phyloP scores from a whole-genome alignment of 2,113 vertebrate genomes.

The Cromileptes altivelis region DNA sequence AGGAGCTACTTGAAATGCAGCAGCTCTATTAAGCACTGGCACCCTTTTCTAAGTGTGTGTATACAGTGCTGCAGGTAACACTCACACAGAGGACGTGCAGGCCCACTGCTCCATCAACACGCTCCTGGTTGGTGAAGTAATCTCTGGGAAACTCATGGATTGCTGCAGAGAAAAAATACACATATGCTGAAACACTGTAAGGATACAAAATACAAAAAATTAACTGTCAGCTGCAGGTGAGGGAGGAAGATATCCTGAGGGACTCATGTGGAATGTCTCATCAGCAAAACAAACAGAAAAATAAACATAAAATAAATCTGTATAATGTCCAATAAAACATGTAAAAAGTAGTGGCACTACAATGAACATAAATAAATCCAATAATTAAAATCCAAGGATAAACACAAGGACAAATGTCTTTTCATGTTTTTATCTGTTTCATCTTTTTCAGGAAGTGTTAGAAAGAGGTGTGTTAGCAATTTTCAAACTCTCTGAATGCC shows the following conservation, averaged over 20 bases:
- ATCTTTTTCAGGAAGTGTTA: neutral
- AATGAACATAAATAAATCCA: neutral
- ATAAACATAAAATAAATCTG: neutral
- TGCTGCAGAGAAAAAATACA: constrained; percentile 81
- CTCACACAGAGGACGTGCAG: constrained; percentile 96
- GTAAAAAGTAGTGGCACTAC: too few species aligned
- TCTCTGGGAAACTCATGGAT: constrained; percentile 96
- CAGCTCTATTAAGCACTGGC: neutral
- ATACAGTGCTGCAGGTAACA: constrained; percentile 58
- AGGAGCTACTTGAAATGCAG: too few species aligned
- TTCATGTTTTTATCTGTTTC: too few species aligned
- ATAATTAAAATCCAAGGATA: neutral
- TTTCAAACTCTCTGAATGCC: too few species aligned
- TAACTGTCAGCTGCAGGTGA: neutral
- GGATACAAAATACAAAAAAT: neutral
- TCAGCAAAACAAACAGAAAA: neutral
- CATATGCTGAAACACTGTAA: neutral
- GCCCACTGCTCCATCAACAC: constrained; percentile 91
- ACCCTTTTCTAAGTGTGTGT: neutral
- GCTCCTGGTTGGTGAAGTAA: constrained; percentile 92
- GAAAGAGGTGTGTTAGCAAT: too few species aligned
- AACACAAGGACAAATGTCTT: too few species aligned
- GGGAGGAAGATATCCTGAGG: neutral
- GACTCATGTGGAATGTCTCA: neutral
- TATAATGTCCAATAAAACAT: neutral